Base-by-base conservation (phyloP, 1,140 invertebrate species). In the Diorhabda sublineata region DNA sequence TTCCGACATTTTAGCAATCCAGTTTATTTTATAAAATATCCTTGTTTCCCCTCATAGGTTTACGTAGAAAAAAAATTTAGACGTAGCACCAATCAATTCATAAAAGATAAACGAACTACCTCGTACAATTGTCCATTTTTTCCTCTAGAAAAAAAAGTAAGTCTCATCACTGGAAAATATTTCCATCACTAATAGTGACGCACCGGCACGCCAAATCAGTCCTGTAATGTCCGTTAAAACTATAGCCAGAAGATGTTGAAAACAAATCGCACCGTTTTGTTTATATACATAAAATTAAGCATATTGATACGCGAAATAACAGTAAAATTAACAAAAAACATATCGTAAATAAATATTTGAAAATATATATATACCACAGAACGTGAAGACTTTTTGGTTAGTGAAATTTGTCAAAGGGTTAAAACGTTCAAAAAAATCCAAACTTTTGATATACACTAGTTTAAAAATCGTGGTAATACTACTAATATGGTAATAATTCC, bases 191-290 rank as follows among this genome's bases (percentile, higher is more conserved):
- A 52, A 4, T n/a, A 3, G n/a, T n/a, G 47, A 6, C 4, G 3
- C 6, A 52, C n/a, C 47, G n/a, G 47, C 47, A n/a, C n/a, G 47
- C 4, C n/a, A 52, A 52, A n/a, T 52, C 47, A 52, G 47, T 52
- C 47, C 47, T 52, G 47, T n/a, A 52, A 52, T 52, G 47, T 52
- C 47, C 47, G 47, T 3, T 52, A 52, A 52, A 6, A 52, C n/a
- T 52, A 52, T 52, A 8, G 26, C 26, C 26, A 26, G 26, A 26
- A 52, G n/a, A n/a, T 52, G n/a, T 52, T 52, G 6, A 52, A 52
- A 52, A 52, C 47, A 52, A 52, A 52, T 52, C 47, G 47, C 47
- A 26, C 26, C n/a, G 57, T 58, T 58, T 58, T 9, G 57, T 58
- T 58, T 26, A 58, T 26, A 11, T 58, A 11, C 57, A 58, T 58